Evolutionary conservation across 2,888 invertebrate genomes (phyloP).

Genomic region (Boloria selene): DNA sequence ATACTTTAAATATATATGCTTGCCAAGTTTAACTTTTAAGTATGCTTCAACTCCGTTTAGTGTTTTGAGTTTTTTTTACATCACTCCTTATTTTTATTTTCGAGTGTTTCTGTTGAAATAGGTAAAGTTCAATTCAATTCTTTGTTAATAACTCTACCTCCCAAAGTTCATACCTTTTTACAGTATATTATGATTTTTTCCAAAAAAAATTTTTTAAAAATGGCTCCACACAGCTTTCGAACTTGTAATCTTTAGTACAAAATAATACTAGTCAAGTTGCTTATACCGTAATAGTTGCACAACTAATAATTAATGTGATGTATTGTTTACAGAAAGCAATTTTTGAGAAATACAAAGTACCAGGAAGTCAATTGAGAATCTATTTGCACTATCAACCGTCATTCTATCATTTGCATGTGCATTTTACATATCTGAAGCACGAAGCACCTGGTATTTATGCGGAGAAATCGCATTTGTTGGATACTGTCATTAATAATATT

Average conservation of each 20-base stretch:
- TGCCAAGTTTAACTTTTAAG: no score
- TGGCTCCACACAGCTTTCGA: no score
- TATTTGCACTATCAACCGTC: constrained; percentile 98
- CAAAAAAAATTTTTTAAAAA: no score
- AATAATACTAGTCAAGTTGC: background rate
- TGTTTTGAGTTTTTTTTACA: background rate
- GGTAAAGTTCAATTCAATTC: no score
- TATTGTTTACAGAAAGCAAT: constrained; percentile 85
- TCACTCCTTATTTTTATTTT: no score
- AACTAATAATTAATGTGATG: constrained; percentile 10
- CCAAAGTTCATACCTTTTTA: no score
- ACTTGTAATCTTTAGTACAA: no score
- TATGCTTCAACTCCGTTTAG: background rate
- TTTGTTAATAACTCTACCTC: no score
- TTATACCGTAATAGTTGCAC: background rate
- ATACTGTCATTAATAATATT: constrained; percentile 95
- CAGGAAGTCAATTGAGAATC: constrained; percentile 87
- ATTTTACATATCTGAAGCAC: constrained; percentile 91
- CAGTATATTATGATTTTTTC: no score
- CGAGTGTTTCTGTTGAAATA: no score
- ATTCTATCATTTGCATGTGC: constrained; percentile 97
- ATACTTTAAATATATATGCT: no score
- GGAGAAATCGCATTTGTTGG: constrained; percentile 93
- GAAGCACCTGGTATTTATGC: constrained; percentile 92
- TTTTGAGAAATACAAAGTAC: constrained; percentile 87